Base-by-base conservation (phyloP, 2,888 invertebrate species). In the Cistogaster globosa region DNA sequence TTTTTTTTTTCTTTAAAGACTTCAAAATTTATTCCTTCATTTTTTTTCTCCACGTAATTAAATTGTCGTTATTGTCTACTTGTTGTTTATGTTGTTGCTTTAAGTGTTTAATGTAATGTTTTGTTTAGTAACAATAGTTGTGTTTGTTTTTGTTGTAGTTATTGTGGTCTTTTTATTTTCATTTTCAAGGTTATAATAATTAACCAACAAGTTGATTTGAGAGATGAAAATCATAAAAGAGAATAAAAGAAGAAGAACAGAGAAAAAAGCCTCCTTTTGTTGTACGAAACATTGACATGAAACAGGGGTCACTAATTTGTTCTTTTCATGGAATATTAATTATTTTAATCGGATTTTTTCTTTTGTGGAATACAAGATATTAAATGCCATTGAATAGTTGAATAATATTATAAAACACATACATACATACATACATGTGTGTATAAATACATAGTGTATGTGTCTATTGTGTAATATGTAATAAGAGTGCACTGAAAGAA, bases 161-260 rank as follows among this genome's bases (percentile, higher is more conserved):
- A 14, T 22, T 45, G 9, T 68, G 57, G 32, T 72, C 26, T 83
- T 5, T 60, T 67, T 74, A 51, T 74, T 79, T 65, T 48, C 60
- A 65, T 71, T 82, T 79, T 79, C 83, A 84, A 84, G 83, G 79
- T 84, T 84, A 71, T 75, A 57, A 71, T 38, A 75, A 71, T 82
- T 76, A 48, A 57, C 26, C 55, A 60, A 51, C 20, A 60, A 48
- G 58, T 74, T 57, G 57, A 32, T 75, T 57, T 65, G 9, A 36
- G 38, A 20, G 36, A 20, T 53, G 20, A 68, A 20, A 32, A 6
- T 8, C 32, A 7, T 5, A 32, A 32, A 8, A 32, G 32, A 32
- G 8, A 7, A 26, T 32, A n/a, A 68, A 2, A 9, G 38, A 60
- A n/a, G 32, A 48, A n/a, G 26, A 32, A 32, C 0, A 16, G 42